Evolutionary conservation across 2,797 vertebrate species (phyloP).

Genomic region (Arctocebus calabarensis): DNA sequence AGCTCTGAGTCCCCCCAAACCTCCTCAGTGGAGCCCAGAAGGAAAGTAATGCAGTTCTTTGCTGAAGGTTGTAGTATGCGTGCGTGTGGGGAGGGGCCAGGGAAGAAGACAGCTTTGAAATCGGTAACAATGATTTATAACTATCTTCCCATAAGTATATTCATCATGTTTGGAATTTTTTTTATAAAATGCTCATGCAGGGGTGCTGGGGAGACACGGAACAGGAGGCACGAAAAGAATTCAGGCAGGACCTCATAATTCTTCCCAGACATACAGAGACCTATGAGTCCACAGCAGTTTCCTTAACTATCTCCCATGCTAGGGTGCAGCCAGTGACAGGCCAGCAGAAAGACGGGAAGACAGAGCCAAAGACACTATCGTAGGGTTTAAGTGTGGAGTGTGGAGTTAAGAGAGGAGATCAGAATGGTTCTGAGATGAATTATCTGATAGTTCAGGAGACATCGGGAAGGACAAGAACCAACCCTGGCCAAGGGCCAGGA

Average conservation of each 20-base stretch:
- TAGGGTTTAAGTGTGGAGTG: not conserved
- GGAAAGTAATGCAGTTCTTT: not conserved
- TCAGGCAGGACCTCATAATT: not conserved
- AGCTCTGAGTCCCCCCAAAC: not conserved
- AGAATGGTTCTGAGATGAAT: not conserved
- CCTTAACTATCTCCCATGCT: not conserved
- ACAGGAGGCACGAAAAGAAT: not conserved
- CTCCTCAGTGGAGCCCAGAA: not conserved
- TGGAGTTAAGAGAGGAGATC: not conserved
- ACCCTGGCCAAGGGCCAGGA: not conserved
- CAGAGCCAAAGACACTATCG: not conserved
- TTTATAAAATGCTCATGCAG: not conserved
- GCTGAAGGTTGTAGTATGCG: not conserved
- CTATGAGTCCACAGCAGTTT: not conserved
- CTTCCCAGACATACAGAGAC: not conserved
- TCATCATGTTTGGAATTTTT: not conserved
- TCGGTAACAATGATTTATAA: not conserved
- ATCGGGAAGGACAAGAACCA: not conserved
- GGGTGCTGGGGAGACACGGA: not conserved
- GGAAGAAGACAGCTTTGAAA: not conserved
- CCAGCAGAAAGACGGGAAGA: not conserved
- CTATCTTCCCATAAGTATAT: not conserved
- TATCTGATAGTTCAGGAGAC: not conserved
- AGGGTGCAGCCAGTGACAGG: not conserved
- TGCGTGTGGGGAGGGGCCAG: accelerated